Evolutionary conservation across 2,113 vertebrate genomes (phyloP), one percentile per base, ranked within the genome.

Genomic region (Syngnathus typhle): DNA sequence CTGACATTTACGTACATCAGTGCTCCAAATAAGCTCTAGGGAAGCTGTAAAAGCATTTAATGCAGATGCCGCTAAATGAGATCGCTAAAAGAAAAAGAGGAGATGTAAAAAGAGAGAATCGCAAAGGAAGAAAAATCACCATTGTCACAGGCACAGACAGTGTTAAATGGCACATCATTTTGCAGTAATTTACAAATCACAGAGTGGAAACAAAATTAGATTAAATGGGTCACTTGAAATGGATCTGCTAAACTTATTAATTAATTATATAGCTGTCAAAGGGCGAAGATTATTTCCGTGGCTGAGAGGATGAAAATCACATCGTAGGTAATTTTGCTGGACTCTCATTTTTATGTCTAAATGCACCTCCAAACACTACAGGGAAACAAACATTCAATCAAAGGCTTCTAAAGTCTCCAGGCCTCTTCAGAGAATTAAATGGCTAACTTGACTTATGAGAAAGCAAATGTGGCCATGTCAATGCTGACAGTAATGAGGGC

Each of bases 161-260:
- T 90, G 87, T 89, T 89, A 91, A 92, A 92, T 91, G 90, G 77
- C 27, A 84, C 84, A 75, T 91, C 87, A 86, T 90, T 90, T 88
- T 87, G 83, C 82, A 83, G 89, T 91, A 89, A 91, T 92, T 92
- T 92, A 91, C 88, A 90, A 91, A 92, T 91, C 90, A 85, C 74
- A 12, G 82, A 90, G 86, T 89, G 88, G 90, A 91, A 91, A 92
- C 87, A 89, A 91, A 91, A 91, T 92, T 89, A 91, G 91, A 92
- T 92, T 91, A 91, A 91, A 88, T 87, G 85, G 88, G 77, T 86
- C 76, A 59, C 82, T 87, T 88, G 86, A 92, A 91, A 89, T 87
- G 87, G 87, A 88, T 88, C 86, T 84, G 87, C 88, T 91, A 88
- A 91, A 89, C 89, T 87, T 91, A 88, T 90, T 88, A 80, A 91